phyloP scores from a whole-genome alignment of 2,113 vertebrate genomes.

The Charina bottae region DNA sequence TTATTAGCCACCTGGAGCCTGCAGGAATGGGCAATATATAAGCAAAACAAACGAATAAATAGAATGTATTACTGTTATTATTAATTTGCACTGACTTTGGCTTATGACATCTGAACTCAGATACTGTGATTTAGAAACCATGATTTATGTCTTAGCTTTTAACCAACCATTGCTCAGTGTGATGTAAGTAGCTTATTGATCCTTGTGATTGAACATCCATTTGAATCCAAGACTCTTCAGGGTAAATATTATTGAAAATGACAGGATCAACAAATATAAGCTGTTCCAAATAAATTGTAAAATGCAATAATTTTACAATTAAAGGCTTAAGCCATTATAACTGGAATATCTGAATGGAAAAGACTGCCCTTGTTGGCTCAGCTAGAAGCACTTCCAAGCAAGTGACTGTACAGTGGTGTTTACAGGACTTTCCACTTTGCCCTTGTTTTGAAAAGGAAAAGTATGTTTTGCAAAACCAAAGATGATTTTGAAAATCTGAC shows the following conservation, averaged over 20 bases:
- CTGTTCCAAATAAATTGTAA: neutral
- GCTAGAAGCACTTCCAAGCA: neutral
- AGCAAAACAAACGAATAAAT: too few species aligned
- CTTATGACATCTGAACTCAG: too few species aligned
- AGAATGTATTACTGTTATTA: too few species aligned
- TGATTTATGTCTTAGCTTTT: too few species aligned
- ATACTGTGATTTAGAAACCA: too few species aligned
- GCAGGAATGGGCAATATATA: too few species aligned
- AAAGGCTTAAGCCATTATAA: neutral
- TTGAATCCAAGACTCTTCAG: neutral
- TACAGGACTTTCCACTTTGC: neutral
- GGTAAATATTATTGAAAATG: neutral
- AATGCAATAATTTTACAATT: neutral
- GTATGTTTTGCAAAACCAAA: slow-evolving; percentile 30
- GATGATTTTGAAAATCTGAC: slow-evolving; percentile 22
- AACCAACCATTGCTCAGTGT: too few species aligned
- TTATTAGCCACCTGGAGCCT: too few species aligned
- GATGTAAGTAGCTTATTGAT: neutral
- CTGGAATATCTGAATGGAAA: neutral
- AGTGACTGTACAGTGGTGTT: neutral
- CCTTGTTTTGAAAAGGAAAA: slow-evolving; percentile 34
- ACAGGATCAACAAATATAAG: neutral
- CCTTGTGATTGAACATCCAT: neutral
- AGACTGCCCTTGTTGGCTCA: neutral
- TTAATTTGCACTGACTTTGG: too few species aligned